Base-by-base conservation (phyloP, 2,113 vertebrate species). In the Equus quagga region DNA sequence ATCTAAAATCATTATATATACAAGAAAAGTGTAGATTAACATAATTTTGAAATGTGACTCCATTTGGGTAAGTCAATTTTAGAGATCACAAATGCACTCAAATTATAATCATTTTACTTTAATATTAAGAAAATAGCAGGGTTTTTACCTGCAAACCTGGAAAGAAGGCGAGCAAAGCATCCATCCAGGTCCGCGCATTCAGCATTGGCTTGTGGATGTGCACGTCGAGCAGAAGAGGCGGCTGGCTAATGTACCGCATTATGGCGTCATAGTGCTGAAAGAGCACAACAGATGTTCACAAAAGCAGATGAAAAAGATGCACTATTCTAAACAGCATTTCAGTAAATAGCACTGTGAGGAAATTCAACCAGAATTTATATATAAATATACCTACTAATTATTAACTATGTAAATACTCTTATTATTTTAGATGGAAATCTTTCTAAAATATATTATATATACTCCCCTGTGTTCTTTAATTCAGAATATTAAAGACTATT, bases 191-290 rank as follows among this genome's bases (percentile, higher is more conserved):
- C 72, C 99, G 99, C 60, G 99, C 99, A 24, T 99, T 99, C 31
- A 99, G 99, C 98, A 99, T 99, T 65, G 99, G 99, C 97, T 99
- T 99, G 98, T 99, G 99, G 97, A 99, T 99, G 84, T 99, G 99
- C 75, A 99, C 99, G 69, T 99, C 99, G 26, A 99, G 99, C 21
- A 99, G 99, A 85, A 99, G 99, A 41, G 99, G 99, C 1, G 99
- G 99, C 97, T 99, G 99, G 96, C 99, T 99, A 80, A 99, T 99
- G 95, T 99, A 99, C 92, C 99, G 99, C 99, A 99, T 99, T 96
- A 99, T 99, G 96, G 99, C 99, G 96, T 99, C 99, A 0, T 99
- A 99, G 98, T 99, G 99, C 99, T 99, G 97, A 82, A 97, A 97
- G 98, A 97, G 15, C 44, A 83, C 24, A 90, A n/a, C 2, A 70